Evolutionary conservation across 2,113 vertebrate genomes (phyloP).

Genomic region (Glareola pratincola): DNA sequence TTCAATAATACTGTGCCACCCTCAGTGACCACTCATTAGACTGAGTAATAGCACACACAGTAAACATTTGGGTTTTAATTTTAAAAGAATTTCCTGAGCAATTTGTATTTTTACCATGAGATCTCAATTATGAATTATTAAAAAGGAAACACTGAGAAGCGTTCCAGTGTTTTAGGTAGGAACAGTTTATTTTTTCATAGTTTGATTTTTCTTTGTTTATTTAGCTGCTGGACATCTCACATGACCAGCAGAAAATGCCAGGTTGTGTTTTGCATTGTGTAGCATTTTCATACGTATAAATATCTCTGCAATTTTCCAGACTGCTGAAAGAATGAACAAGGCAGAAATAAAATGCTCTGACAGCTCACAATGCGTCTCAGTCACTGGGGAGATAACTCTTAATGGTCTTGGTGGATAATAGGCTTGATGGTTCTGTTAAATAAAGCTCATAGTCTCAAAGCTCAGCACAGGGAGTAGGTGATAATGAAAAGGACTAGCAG

Average conservation of each 20-base stretch:
- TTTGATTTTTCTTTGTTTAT: not conserved
- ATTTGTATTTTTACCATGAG: not conserved
- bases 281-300: not conserved
- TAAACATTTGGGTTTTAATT: not conserved
- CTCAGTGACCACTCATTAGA: not conserved
- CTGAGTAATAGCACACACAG: not conserved
- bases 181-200: not conserved
- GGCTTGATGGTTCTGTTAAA: conserved; percentile 36
- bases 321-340: conserved; percentile 11
- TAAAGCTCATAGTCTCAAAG: not conserved
- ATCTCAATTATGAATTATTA: not conserved
- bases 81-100: not conserved
- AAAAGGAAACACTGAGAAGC: not conserved
- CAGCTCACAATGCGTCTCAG: not conserved
- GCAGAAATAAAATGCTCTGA: conserved; percentile 41
- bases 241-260: not conserved
- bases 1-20: not conserved
- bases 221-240: not conserved
- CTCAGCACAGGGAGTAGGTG: not conserved
- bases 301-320: not conserved
- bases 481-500: not conserved
- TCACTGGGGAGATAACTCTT: conserved; percentile 5
- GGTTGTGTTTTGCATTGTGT: not conserved
- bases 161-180: not conserved
- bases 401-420: conserved; percentile 19